These are phyloP conservation scores for Uropetala carovei DNA, from an alignment of 2,888 invertebrate genomes.

Conservation along the genomic window DNA sequence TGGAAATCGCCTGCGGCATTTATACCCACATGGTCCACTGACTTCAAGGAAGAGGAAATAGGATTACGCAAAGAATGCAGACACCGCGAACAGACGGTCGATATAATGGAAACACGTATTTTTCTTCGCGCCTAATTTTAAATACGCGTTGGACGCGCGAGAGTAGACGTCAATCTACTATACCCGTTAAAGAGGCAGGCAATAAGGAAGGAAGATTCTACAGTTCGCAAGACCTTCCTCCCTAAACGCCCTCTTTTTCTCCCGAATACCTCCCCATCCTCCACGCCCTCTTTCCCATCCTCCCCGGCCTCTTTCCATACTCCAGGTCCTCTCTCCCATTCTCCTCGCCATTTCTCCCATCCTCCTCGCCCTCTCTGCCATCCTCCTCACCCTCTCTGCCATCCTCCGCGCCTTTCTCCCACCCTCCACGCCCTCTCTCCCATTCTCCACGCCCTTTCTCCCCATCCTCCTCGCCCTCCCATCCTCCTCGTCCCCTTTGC, in stretches of 20 bases:
- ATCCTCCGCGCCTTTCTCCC: too few relatives aligned
- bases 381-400: not conserved
- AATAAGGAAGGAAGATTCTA: not conserved
- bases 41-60: too few relatives aligned
- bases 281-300: not conserved
- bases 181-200: too few relatives aligned
- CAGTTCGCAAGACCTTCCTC: not conserved
- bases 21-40: too few relatives aligned
- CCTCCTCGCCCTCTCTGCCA: not conserved
- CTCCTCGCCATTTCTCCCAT: not conserved
- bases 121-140: too few relatives aligned
- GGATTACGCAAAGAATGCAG: too few relatives aligned
- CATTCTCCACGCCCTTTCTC: not conserved
- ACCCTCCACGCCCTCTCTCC: not conserved
- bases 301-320: not conserved
- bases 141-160: too few relatives aligned
- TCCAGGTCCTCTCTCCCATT: not conserved
- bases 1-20: too few relatives aligned
- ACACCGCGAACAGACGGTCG: too few relatives aligned
- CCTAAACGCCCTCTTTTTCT: not conserved
- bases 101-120: too few relatives aligned
- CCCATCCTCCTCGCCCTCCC: not conserved
- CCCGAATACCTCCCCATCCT: not conserved
- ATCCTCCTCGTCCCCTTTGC: not conserved
- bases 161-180: too few relatives aligned